Evolutionary conservation across 35 echinoderm and acorn worm species (phyloP), one percentile per base, ranked within the genome.

Genomic region (Strongylocentrotus purpuratus): DNA sequence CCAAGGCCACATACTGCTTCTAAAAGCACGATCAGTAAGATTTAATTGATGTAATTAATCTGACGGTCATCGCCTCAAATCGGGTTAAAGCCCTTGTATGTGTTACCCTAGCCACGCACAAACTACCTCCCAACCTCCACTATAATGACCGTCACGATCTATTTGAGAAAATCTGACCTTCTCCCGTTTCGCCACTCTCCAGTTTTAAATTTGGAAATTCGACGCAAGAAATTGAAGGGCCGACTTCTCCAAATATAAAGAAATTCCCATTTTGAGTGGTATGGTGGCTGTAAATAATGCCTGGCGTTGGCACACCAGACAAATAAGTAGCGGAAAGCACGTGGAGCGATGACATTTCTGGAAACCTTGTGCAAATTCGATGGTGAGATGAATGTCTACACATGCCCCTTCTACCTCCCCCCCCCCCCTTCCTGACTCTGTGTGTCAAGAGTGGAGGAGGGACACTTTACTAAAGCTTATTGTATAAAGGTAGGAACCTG

Each of bases 261-360:
- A 78, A 78, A 78, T 78, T 15, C 28, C 65, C 65, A 78, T 78
- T 78, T 78, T 78, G 65, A 28, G 65, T 28, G 65, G 65, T 78
- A 78, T 22, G 25, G 65, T 78, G 20, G 65, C 65, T 78, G 65
- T 78, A 78, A 28, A 78, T 78, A 78, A 78, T 7, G 65, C 65
- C 65, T 78, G 65, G 7, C 65, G 20, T 28, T 78, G 22, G 87
- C 17, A 46, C 14, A 89, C 87, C 33, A 89, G 87, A 33, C 33
- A 89, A 89, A 89, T 89, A 89, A 89, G 87, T 45, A 89, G 33
- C 87, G 87, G 87, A 89, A 89, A 89, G 87, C 87, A 89, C 87
- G 87, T 89, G 87, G 33, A 45, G 33, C 33, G 45, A 89, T 89
- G 87, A 89, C 87, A 93, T 93, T 93, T 93, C 91, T 93, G 48